Base-by-base conservation (phyloP, 2,113 vertebrate species). In the Brachyistius frenatus region DNA sequence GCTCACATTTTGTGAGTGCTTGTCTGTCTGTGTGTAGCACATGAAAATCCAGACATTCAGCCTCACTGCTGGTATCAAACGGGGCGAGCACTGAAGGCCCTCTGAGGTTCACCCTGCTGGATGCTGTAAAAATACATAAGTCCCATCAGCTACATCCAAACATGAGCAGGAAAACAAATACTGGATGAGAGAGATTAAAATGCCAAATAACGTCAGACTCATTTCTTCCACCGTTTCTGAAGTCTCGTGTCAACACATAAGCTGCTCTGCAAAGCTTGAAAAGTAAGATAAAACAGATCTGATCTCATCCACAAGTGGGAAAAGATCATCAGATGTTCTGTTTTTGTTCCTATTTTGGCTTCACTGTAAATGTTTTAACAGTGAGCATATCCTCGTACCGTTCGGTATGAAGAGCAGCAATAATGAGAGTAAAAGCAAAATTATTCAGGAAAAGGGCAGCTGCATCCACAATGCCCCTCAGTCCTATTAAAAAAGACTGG, bases 401-500 rank as follows among this genome's bases (percentile, higher is more conserved):
- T 52, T 6, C 33, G 37, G 53, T 49, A 31, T 1, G 0, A 8
- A 49, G 49, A 77, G 62, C 63, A 52, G 35, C 14, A 41, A 15
- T 7, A 64, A 55, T 72, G 31, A 53, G 39, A 73, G 14, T 60
- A 58, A 80, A 73, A 80, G 35, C 68, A 49, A 10, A 4, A 2
- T 53, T 65, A 87, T 50, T 80, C 77, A 81, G 47, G 30, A 32
- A 36, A 36, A 61, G 44, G 50, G 14, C 50, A 78, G 57, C 62
- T 80, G 53, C 32, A 49, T 75, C 57, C 47, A 31, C 41, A 14
- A 50, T 53, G 33, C 5, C 52, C 23, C 47, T 52, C 9, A 61
- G 7, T 65, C 53, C 61, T 81, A 78, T 73, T 57, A 84, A 62
- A 73, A 80, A 58, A 55, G 37, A 67, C 33, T 13, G 6, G 63